Conservation (phyloP, 2,888 invertebrate species). For the Zhuqinia jingwanae region DNA sequence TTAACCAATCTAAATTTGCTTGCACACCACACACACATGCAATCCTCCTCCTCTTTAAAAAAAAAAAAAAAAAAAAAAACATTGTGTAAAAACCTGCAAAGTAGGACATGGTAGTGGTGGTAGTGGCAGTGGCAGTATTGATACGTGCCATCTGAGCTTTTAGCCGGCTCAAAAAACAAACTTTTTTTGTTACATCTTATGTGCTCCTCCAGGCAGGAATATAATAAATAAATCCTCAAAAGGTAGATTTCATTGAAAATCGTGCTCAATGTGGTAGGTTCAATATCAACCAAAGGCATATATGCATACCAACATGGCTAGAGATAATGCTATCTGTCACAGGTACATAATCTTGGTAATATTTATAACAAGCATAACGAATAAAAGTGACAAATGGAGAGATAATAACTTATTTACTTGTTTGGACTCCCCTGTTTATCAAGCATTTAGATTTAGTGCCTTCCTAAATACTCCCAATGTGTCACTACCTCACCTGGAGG, state of each 20-base stretch:
- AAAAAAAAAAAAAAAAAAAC: too few species aligned
- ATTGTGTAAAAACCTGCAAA: constrained; percentile 35
- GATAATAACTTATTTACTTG: neutral
- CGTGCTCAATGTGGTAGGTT: constrained; percentile 32
- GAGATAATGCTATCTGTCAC: constrained; percentile 10
- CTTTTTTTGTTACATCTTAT: constrained; percentile 3
- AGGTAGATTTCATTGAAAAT: constrained; percentile 8
- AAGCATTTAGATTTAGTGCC: neutral
- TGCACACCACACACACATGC: neutral
- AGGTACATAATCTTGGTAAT: neutral
- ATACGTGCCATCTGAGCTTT: constrained; percentile 39
- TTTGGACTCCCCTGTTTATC: neutral
- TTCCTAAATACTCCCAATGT: neutral
- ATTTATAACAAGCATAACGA: neutral
- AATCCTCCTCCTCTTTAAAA: neutral
- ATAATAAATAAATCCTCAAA: neutral
- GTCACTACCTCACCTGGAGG: constrained; percentile 1
- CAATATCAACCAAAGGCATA: neutral
- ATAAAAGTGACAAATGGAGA: neutral
- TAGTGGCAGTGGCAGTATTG: too few species aligned
- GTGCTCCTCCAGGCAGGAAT: constrained; percentile 34
- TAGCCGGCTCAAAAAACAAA: constrained; percentile 27
- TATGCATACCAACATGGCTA: too few species aligned
- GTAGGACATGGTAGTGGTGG: constrained; percentile 7
- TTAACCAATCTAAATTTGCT: neutral